A percentile compares a stretch with the other conserved stretches of the same genome.
Conservation (phyloP, 2,888 invertebrate genomes). For the Cancer borealis region DNA sequence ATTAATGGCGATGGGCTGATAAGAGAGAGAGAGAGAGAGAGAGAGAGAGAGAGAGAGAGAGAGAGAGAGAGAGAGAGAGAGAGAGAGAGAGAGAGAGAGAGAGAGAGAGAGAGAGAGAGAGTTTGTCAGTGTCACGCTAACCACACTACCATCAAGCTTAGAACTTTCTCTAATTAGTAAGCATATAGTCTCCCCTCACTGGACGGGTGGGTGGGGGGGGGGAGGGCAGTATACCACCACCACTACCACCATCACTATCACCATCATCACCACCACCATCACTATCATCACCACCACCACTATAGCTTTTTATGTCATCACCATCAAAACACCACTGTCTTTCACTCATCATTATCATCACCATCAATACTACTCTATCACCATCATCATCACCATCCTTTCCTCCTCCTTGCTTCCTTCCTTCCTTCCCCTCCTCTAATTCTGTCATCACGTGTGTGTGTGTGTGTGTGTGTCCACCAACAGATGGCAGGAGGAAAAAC, state of each 20-base stretch:
- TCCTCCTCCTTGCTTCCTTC: neutral
- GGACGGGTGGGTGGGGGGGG: neutral
- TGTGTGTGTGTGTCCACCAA: conserved; percentile 2
- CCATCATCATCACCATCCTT: neutral
- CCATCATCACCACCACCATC: neutral
- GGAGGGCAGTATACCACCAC: neutral
- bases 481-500: neutral
- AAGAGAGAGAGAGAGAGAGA: conserved; percentile 17
- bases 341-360: neutral
- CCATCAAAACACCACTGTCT: neutral
- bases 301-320: no score
- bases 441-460: neutral
- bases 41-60: conserved; percentile 49
- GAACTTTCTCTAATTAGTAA: neutral
- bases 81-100: conserved; percentile 49
- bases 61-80: conserved; percentile 49
- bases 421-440: neutral
- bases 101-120: conserved; percentile 49
- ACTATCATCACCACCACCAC: neutral
- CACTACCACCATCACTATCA: neutral
- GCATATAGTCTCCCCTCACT: neutral
- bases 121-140: neutral
- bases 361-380: neutral
- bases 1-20: neutral
- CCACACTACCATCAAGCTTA: neutral